Evolutionary conservation across 2,888 invertebrate genomes (phyloP), one percentile per base, ranked within the genome.

Genomic region (Synergus laeviventris): DNA sequence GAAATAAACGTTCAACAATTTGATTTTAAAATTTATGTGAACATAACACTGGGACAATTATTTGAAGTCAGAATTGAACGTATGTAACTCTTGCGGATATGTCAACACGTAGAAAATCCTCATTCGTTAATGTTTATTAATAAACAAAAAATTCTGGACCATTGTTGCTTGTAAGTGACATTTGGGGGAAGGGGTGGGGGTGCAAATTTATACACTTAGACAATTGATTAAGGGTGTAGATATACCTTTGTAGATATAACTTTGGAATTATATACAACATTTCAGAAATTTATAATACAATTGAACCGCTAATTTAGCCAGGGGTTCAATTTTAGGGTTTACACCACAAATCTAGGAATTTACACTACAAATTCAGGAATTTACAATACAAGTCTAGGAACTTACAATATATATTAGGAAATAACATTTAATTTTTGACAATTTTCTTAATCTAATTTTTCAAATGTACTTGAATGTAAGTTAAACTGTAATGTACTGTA

Each of bases 111-210:
- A 81, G 76, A 82, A 73, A 78, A 76, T 76, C 78, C 78, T 79
- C 80, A 80, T 59, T 81, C 76, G 81, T 83, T 85, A 84, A 84
- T 84, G 79, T 81, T 81, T 79, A 84, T 83, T 84, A 82, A 85
- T 82, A 82, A 77, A 83, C 81, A 85, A 79, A 79, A 80, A 74
- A 80, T 74, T 74, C 74, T 70, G 70, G 31, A 70, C 49, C 70
- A 70, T 54, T 70, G 70, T 36, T 70, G 49, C 70, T 70, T 70
- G 70, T 70, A 70, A 70, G 49, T 70, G 36, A 77, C 77, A 61
- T 62, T 77, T 66, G 9, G 62, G 31, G 73, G 74, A 75, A 54
- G 21, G 75, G 54, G 56, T 42, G 61, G 78, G 62, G 66, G 18
- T 18, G 49, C n/a, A 49, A 36, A 59, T 79, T 76, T 76, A 77